Percentiles rank a stretch among this genome's conserved stretches.
phyloP scores from a whole-genome alignment of 1,140 invertebrate genomes.

The Meloidogyne hapla region DNA sequence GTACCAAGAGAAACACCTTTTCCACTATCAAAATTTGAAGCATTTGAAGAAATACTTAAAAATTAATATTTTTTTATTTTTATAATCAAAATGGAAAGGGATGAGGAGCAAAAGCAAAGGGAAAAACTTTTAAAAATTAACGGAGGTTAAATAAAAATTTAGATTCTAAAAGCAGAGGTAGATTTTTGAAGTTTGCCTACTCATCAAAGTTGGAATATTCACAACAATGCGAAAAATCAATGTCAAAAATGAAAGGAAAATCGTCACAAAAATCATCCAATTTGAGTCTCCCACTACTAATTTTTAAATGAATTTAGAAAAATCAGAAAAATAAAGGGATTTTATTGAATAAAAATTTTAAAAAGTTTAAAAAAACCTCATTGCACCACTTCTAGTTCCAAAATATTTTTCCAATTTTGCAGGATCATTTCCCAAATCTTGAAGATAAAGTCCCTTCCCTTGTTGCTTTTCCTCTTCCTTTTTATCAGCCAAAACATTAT shows the following conservation, averaged over 20 bases:
- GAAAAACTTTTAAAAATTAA: not conserved
- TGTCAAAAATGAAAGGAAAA: not conserved
- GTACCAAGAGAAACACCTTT: constrained; percentile 44
- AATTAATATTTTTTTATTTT: not conserved
- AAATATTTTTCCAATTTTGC: constrained; percentile 55
- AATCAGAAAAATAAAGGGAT: no score
- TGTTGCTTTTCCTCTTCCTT: constrained; percentile 62
- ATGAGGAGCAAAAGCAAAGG: no score
- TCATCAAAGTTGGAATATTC: not conserved
- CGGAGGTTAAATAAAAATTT: not conserved
- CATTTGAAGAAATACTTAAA: constrained; percentile 32
- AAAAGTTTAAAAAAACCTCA: not conserved
- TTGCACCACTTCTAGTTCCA: constrained; percentile 37
- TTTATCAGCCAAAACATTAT: not conserved
- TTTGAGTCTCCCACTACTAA: not conserved
- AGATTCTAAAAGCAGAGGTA: no score
- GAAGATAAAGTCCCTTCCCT: constrained; percentile 80
- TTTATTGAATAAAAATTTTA: not conserved
- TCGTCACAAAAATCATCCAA: not conserved
- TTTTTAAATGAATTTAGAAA: not conserved
- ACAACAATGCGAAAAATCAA: constrained; percentile 3
- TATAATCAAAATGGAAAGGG: not conserved
- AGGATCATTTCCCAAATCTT: constrained; percentile 75
- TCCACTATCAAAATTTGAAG: constrained; percentile 49
- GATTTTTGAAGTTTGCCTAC: not conserved